These are phyloP conservation scores for Mus musculus DNA, from an alignment of 2,113 vertebrate species.

Conservation along the genomic window DNA sequence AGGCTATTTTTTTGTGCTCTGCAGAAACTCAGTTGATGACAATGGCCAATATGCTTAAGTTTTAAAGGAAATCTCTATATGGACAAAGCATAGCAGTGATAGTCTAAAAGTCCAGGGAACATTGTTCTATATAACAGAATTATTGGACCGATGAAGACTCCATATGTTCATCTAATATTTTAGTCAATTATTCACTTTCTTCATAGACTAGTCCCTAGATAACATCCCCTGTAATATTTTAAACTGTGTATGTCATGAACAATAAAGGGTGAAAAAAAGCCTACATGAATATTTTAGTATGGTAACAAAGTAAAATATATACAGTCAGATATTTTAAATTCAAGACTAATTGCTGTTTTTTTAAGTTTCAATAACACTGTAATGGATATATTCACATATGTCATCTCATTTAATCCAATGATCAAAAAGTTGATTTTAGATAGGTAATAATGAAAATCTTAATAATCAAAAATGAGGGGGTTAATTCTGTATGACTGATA, in stretches of 20 bases:
- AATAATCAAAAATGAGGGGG: neutral
- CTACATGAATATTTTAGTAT: constrained; percentile 35
- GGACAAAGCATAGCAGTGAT: neutral
- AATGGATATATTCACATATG: neutral
- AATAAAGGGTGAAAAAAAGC: constrained; percentile 4
- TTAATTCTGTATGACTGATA: neutral
- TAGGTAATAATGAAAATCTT: neutral
- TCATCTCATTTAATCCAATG: neutral
- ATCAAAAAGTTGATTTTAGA: too few species aligned
- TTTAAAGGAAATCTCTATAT: constrained; percentile 17
- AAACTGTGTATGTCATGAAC: neutral
- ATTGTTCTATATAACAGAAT: neutral
- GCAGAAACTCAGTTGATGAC: neutral
- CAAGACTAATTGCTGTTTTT: constrained; percentile 10
- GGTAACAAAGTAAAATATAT: constrained; percentile 39
- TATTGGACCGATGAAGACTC: neutral
- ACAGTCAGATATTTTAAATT: neutral
- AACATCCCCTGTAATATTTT: constrained; percentile 20
- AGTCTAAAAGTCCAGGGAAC: constrained; percentile 1
- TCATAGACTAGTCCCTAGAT: constrained; percentile 2
- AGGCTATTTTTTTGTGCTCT: neutral
- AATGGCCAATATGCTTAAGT: constrained; percentile 17
- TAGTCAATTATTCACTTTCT: neutral
- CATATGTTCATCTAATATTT: neutral
- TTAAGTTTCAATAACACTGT: constrained; percentile 7